Evolutionary conservation across 2,888 invertebrate genomes (phyloP), one percentile per base, ranked within the genome.

Genomic region (Nymphalis polychloros): DNA sequence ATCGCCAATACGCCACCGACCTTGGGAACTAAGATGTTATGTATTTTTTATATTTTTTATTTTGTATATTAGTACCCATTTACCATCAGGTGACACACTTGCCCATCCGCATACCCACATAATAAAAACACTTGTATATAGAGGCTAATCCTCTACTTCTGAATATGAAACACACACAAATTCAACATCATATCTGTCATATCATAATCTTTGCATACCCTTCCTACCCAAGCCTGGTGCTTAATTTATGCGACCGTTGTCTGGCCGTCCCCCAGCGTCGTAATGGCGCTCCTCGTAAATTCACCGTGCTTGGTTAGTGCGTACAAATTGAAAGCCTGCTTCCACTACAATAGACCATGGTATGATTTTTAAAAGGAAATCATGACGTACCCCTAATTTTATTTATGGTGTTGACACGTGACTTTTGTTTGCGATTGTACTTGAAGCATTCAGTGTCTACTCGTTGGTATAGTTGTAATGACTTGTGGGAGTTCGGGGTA

Each of bases 191-290:
- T 19, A 48, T 35, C 48, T 47, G 41, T 60, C 47, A 59, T 35
- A 48, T 19, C 55, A 64, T 79, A 78, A 73, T 86, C 85, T 81
- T 71, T 83, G 82, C 20, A 68, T 77, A 81, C 84, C 84, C 82
- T 81, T 82, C 79, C 78, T 78, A 80, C 76, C 77, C 79, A 80
- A 80, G 78, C 80, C 76, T 81, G 78, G 80, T 69, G 73, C 77
- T 82, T 88, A 89, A 90, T 90, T 90, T 89, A 90, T 89, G 86
- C 87, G 84, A 72, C 78, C 79, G 79, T 75, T 79, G 88, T 87
- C 86, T 87, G 84, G 79, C 80, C 75, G 69, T 48, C 72, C 80
- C 84, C 83, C 79, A 63, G 75, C 74, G 72, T 73, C 73, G 75
- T 79, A 78, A 79, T 79, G 80, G 79, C 75, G 76, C 73, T 68